These are phyloP conservation scores for Phrynosoma blainvillii DNA, from an alignment of 2,113 vertebrate species.

Conservation along the genomic window DNA sequence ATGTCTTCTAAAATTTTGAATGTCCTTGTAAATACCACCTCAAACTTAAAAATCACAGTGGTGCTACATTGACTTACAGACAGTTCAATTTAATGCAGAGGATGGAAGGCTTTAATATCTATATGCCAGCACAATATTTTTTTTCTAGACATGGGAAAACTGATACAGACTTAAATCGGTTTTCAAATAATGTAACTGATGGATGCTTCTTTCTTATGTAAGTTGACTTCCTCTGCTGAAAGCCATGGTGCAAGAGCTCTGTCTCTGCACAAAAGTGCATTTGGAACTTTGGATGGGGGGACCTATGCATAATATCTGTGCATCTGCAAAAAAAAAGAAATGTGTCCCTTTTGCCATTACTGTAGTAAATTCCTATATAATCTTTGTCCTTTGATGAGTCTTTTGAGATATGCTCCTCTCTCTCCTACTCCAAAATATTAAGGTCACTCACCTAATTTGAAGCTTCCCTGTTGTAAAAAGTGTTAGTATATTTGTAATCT, in stretches of 20 bases:
- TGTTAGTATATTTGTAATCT: conserved; percentile 17
- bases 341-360: neutral
- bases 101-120: neutral
- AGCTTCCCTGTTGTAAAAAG: neutral
- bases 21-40: neutral
- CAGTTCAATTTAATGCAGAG: no score
- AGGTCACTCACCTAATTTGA: conserved; percentile 4
- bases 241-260: neutral
- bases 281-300: neutral
- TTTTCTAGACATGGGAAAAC: neutral
- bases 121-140: neutral
- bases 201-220: no score
- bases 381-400: conserved; percentile 1
- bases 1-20: neutral
- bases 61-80: neutral
- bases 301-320: neutral
- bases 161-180: neutral
- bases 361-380: conserved; percentile 1
- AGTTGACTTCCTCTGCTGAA: neutral
- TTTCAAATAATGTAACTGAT: neutral
- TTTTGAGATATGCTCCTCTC: conserved; percentile 7
- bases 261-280: neutral
- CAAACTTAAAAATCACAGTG: neutral
- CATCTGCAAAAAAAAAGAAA: neutral
- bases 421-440: neutral